phyloP scores from a whole-genome alignment of 2,113 vertebrate genomes.

The Nerophis ophidion region DNA sequence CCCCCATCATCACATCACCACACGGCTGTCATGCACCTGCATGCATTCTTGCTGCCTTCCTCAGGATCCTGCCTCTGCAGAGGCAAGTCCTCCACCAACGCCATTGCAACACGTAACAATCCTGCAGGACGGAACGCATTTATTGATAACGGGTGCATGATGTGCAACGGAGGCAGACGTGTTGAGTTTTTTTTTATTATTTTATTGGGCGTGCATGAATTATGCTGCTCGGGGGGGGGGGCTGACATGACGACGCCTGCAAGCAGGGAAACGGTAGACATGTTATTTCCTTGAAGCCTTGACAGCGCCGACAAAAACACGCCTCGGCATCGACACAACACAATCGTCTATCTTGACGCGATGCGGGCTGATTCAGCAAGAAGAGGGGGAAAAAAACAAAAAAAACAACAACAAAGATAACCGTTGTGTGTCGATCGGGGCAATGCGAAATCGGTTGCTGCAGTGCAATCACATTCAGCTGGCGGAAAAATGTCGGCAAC shows the following conservation, averaged over 20 bases:
- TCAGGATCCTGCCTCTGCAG: conserved; percentile 22
- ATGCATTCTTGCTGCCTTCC: conserved; percentile 39
- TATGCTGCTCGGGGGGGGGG: conserved; percentile 3
- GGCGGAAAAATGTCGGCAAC: not conserved
- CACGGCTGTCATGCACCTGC: conserved; percentile 69
- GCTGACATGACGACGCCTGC: conserved; percentile 31
- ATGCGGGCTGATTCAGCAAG: not conserved
- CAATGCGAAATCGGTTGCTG: not conserved
- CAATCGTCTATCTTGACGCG: no score
- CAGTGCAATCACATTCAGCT: not conserved
- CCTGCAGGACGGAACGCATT: not conserved
- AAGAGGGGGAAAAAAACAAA: no score
- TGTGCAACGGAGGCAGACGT: not conserved
- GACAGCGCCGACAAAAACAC: conserved; percentile 14
- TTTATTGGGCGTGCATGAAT: conserved; percentile 8
- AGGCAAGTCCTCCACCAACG: conserved; percentile 8
- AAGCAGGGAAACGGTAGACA: conserved; percentile 9
- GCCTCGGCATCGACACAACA: not conserved
- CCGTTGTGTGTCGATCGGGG: not conserved
- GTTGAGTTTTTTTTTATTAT: not conserved
- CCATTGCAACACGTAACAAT: conserved; percentile 1
- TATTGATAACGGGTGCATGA: conserved; percentile 6
- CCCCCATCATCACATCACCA: conserved; percentile 58
- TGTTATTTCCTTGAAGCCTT: conserved; percentile 59
- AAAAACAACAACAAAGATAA: not conserved